Evolutionary conservation across 92 coral and sea anemone species (phyloP).

Genomic region (Siderastrea siderea): DNA sequence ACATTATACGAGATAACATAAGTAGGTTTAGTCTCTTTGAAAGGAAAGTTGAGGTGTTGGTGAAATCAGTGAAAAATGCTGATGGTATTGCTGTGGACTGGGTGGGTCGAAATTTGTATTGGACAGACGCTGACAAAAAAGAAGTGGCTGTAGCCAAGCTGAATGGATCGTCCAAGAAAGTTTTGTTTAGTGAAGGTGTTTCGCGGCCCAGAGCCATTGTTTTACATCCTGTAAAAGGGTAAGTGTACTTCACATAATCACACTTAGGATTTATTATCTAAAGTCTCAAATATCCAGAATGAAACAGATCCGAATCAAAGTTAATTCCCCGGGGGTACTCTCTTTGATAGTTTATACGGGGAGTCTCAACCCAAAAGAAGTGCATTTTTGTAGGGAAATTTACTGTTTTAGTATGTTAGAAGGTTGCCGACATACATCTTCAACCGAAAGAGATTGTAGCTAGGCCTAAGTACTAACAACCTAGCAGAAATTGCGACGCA

Average conservation of each 20-base stretch:
- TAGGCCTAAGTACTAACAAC: no score
- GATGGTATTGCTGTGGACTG: slow-evolving; percentile 98
- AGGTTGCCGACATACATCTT: no score
- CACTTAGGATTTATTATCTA: no score
- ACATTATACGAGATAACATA: slow-evolving; percentile 75
- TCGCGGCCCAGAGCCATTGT: slow-evolving; percentile 86
- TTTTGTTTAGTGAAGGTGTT: slow-evolving; percentile 70
- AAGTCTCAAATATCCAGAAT: no score
- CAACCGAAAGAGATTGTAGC: no score
- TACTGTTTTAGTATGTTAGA: no score
- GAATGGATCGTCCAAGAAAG: slow-evolving; percentile 84
- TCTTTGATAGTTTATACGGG: no score
- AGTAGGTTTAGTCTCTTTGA: slow-evolving; percentile 80
- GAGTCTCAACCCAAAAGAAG: no score
- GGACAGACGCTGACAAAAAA: slow-evolving; percentile 84
- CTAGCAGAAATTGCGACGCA: no score
- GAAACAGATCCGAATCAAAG: no score
- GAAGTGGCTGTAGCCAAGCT: slow-evolving; percentile 87
- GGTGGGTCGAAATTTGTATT: slow-evolving; percentile 94
- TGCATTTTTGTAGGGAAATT: no score
- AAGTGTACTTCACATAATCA: slow-evolving; percentile 15
- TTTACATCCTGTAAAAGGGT: slow-evolving; percentile 90
- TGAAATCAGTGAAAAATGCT: slow-evolving; percentile 66
- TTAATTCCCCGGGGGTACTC: no score
- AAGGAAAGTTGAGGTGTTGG: slow-evolving; percentile 62